These are phyloP conservation scores for Sinella curviseta DNA, from an alignment of 1,140 invertebrate genomes.

Conservation along the genomic window DNA sequence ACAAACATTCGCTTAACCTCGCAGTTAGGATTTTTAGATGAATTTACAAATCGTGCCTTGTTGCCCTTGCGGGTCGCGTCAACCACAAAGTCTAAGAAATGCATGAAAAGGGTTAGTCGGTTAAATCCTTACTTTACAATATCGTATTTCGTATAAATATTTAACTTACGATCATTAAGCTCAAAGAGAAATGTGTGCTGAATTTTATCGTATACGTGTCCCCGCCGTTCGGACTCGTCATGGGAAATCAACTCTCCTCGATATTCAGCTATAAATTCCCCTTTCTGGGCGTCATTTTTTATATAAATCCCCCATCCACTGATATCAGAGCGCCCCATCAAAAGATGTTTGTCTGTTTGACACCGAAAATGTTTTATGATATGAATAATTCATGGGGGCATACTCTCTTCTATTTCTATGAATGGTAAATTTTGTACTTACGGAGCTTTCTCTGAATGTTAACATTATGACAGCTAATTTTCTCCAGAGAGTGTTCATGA, in stretches of 20 bases:
- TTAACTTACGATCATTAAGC: constrained; percentile 59
- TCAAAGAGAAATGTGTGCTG: constrained; percentile 67
- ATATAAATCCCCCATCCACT: constrained; percentile 66
- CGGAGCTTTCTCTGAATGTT: constrained; percentile 61
- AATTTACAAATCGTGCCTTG: constrained; percentile 66
- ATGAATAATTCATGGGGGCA: not conserved
- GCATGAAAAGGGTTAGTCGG: not conserved
- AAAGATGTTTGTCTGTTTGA: constrained; percentile 56
- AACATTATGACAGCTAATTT: constrained; percentile 60
- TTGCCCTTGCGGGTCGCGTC: constrained; percentile 67
- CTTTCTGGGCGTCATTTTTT: constrained; percentile 60
- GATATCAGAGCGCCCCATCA: constrained; percentile 63
- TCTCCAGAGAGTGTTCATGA: constrained; percentile 24
- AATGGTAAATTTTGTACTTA: constrained; percentile 7
- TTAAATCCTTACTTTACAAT: not conserved
- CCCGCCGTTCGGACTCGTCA: constrained; percentile 65
- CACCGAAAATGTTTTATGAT: not conserved
- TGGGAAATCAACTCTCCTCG: constrained; percentile 63
- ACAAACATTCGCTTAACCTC: constrained; percentile 64
- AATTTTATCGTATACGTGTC: constrained; percentile 65
- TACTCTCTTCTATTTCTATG: not conserved
- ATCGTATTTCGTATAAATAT: too few relatives aligned
- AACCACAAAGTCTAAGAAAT: constrained; percentile 61
- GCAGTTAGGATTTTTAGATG: constrained; percentile 66
- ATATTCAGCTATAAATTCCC: constrained; percentile 68